Percentiles rank a stretch among this genome's conserved stretches.
These are phyloP conservation scores for Hoplodrina ambigua DNA, from an alignment of 2,888 invertebrate species.

Conservation along the genomic window DNA sequence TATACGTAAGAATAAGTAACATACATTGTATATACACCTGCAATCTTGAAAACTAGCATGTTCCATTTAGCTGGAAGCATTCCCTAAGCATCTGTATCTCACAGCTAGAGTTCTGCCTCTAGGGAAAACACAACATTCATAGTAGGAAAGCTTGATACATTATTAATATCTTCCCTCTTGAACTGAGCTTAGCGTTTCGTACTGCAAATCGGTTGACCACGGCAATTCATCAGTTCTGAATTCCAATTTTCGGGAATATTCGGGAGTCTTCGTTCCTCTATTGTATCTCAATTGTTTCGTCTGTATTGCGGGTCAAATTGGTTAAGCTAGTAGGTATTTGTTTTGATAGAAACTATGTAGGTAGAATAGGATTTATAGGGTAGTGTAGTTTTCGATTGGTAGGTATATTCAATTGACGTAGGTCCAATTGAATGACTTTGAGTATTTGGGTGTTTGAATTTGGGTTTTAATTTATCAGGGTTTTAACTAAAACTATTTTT, in stretches of 20 bases:
- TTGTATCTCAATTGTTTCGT: constrained; percentile 35
- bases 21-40: background rate
- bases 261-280: constrained; percentile 14
- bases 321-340: constrained; percentile 15
- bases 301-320: constrained; percentile 22
- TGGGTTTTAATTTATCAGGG: constrained; percentile 20
- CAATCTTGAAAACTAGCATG: constrained; percentile 49
- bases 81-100: constrained; percentile 52
- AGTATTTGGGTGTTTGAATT: constrained; percentile 16
- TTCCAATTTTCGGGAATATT: constrained; percentile 39
- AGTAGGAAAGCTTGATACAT: constrained; percentile 32
- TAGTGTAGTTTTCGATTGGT: background rate
- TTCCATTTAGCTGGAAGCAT: constrained; percentile 44
- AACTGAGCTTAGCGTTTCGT: constrained; percentile 33
- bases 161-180: constrained; percentile 45
- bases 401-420: constrained; percentile 8
- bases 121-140: constrained; percentile 48
- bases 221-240: constrained; percentile 37
- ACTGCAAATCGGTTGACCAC: constrained; percentile 50
- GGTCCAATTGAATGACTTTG: constrained; percentile 22
- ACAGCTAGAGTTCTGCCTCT: constrained; percentile 41
- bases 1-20: constrained; percentile 16
- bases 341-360: constrained; percentile 9
- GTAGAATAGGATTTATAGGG: constrained; percentile 3
- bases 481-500: too few species aligned